Base-by-base conservation (phyloP, 1,140 invertebrate genomes). In the Magallana ariakensis region DNA sequence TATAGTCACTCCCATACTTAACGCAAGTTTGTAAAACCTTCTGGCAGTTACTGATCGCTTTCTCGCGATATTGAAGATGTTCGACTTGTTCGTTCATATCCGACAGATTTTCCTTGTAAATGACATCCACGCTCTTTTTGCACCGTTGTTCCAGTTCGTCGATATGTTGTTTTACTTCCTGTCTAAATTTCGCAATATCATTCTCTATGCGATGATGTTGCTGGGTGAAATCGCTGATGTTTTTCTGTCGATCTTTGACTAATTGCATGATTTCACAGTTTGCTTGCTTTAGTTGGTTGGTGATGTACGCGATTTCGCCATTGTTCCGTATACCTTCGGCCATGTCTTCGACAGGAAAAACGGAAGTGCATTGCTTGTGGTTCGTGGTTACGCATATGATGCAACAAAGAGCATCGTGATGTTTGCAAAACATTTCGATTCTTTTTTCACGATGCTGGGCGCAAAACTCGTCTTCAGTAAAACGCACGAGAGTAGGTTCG, bases 371-470 rank as follows among this genome's bases (percentile, higher is more conserved):
- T n/a, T 86, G 60, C n/a, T 75, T 62, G 62, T 88, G 87, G 22
- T 58, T 80, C 3, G 81, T 55, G 56, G 87, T 88, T 0, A 88
- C 66, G 22, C 87, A 88, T 26, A 85, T 80, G 7, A 88, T 82
- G 54, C 87, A 88, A 33, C 87, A 88, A 0, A 88, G 33, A 6
- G 55, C 66, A 10, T 88, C 87, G 80, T 88, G 87, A 66, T 88
- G 80, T 5, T 84, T n/a, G 55, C 87, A 88, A 54, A 84, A 88
- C 15, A 84, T 85, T 22, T 88, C 87, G 0, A 88, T 55, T 10
- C 54, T 33, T 58, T 88, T 88, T 4, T 84, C 85, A 7, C 19
- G 46, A 53, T 88, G 87, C 22, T 75, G 83, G 16, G 10, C 13
- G 19, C 87, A 88, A 1, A 80, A 22, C 15, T 87, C 86, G 0